Base-by-base conservation (phyloP, 2,888 invertebrate species). In the Hermodice carunculata region DNA sequence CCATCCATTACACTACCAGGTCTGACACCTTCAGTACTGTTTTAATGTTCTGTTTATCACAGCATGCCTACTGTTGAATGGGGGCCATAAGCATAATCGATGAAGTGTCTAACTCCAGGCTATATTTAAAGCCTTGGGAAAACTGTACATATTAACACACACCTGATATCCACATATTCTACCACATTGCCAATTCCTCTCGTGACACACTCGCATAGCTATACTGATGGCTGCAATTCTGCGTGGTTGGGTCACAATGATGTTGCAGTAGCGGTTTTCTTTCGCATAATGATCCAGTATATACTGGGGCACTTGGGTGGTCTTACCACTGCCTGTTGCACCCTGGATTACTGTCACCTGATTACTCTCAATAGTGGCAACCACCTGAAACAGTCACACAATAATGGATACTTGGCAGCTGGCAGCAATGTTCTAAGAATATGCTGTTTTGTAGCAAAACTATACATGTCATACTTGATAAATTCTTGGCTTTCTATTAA, bases 311-410 rank as follows among this genome's bases (percentile, higher is more conserved):
- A 86, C 85, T 70, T 97, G 96, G 0, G 96, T 97, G 17, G 96
- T 96, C 89, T 92, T 92, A 64, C 98, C 98, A 84, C 96, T 96
- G 0, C 98, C 98, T 0, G 98, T 98, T 11, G 92, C 92, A 0
- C 98, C 98, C 86, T 95, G 92, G 48, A 99, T 91, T 14, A 98
- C 90, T 0, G 93, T 90, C 0, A 96, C 93, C 58, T 91, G 90
- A 81, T 91, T 91, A 1, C 95, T 93, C 75, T 94, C 93, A 65
- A 97, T 90, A 53, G 89, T 88, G 2, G 89, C 85, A 2, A 95
- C 73, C 60, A 97, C 93, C 90, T 93, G 42, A 22, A 60, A 52
- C n/a, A n/a, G n/a, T n/a, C n/a, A n/a, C n/a, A n/a, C n/a, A n/a
- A n/a, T n/a, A n/a, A n/a, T n/a, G n/a, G n/a, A n/a, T n/a, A n/a